Percentiles rank a stretch among this genome's conserved stretches.
These are phyloP conservation scores for Anagyrus pseudococci DNA, from an alignment of 2,888 invertebrate species.

Conservation along the genomic window DNA sequence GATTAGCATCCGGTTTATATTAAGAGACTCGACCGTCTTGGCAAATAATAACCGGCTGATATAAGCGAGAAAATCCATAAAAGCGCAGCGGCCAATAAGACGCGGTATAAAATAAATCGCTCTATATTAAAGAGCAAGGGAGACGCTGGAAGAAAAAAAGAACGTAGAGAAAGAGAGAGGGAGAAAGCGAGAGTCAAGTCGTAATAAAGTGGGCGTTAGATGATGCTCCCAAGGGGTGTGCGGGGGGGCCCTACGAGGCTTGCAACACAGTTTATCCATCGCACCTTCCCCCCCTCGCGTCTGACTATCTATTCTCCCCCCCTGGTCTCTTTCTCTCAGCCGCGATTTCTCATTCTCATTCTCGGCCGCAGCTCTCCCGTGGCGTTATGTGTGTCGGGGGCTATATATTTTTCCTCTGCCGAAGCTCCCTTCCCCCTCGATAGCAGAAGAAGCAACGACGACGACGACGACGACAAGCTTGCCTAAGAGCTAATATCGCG, in stretches of 20 bases:
- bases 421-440: slow-evolving; percentile 47
- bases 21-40: no score
- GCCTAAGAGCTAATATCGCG: slow-evolving; percentile 61
- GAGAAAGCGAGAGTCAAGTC: slow-evolving; percentile 45
- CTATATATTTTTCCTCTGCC: slow-evolving; percentile 51
- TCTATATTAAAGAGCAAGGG: slow-evolving; percentile 4
- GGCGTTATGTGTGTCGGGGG: slow-evolving; percentile 46
- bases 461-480: slow-evolving; percentile 44
- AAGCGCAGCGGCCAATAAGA: neutral
- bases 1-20: no score
- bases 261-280: slow-evolving; percentile 64
- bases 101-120: neutral
- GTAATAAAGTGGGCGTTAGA: slow-evolving; percentile 61
- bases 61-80: no score
- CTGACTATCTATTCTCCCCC: neutral
- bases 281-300: slow-evolving; percentile 46
- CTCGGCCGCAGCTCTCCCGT: slow-evolving; percentile 24
- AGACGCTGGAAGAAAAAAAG: neutral
- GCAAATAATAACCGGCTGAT: no score
- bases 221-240: slow-evolving; percentile 59
- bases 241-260: slow-evolving; percentile 40
- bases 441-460: no score
- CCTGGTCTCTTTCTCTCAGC: neutral
- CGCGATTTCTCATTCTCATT: slow-evolving; percentile 41
- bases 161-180: slow-evolving; percentile 4